Base-by-base conservation (phyloP, 2,888 invertebrate species). In the Coronaproctus castanopsis region DNA sequence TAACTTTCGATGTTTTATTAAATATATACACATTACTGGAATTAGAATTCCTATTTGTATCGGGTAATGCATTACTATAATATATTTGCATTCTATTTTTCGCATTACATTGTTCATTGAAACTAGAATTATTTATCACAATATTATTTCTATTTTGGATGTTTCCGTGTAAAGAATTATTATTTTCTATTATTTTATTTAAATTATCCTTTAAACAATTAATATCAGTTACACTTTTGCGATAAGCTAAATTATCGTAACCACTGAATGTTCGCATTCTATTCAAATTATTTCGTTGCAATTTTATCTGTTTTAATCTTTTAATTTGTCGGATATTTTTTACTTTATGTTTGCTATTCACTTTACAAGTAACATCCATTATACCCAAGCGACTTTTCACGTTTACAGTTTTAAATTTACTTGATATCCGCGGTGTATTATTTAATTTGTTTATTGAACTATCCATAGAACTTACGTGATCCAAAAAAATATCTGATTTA, bases 211-310 rank as follows among this genome's bases (percentile, higher is more conserved):
- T 36, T 36, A 36, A 36, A 36, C 5, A 36, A 36, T 59, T 36
- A 3, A 55, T 21, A 23, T 59, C 59, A 5, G 55, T 52, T 20
- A 55, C 50, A 51, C 59, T 59, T 22, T 52, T 20, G 2, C 59
- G 49, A 36, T 59, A 59, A 2, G 59, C 59, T 5, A 59, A 55
- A 24, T 59, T 59, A 59, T 59, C 59, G 52, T 59, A 59, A 2
- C 59, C 59, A 52, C 22, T 52, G 22, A 59, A 59, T 3, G 59
- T 59, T 14, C 52, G 55, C 24, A 55, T 55, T 23, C 59, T 21
- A 21, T 19, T 24, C 18, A 58, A 21, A n/a, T 49, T 48, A 2
- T 18, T 48, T 10, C n/a, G 5, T 3, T 19, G 18, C 18, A 55
- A 36, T 18, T 22, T 5, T 52, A 52, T 48, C 20, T 24, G 24